These are phyloP conservation scores for Tiliacea citrago DNA, from an alignment of 2,888 invertebrate species.

Conservation along the genomic window DNA sequence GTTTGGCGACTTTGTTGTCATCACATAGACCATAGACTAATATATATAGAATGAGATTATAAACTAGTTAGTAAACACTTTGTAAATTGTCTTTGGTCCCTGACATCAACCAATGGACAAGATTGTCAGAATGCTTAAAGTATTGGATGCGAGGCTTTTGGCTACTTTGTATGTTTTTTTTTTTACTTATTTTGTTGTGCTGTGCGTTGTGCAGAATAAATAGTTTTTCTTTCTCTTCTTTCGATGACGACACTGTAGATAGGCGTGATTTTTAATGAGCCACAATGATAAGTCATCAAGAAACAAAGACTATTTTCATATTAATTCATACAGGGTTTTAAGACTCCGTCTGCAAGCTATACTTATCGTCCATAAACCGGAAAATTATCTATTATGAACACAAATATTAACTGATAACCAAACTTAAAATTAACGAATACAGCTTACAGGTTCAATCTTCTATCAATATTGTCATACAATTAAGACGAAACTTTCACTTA, in stretches of 20 bases:
- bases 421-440: conserved; percentile 5
- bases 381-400: not conserved
- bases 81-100: too few relatives aligned
- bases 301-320: not conserved
- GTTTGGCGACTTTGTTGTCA: too few relatives aligned
- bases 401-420: not conserved
- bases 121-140: too few relatives aligned
- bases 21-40: too few relatives aligned
- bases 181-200: too few relatives aligned
- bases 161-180: too few relatives aligned
- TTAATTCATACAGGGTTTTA: not conserved
- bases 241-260: not conserved
- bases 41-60: too few relatives aligned
- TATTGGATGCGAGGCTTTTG: too few relatives aligned
- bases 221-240: too few relatives aligned
- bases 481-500: conserved; percentile 30
- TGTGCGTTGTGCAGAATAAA: too few relatives aligned
- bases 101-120: too few relatives aligned
- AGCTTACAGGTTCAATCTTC: conserved; percentile 29
- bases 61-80: too few relatives aligned
- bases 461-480: conserved; percentile 61
- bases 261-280: not conserved
- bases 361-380: not conserved
- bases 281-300: not conserved
- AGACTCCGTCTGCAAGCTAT: not conserved